Conservation (phyloP, 2,113 vertebrate genomes). For the Crypturellus undulatus region DNA sequence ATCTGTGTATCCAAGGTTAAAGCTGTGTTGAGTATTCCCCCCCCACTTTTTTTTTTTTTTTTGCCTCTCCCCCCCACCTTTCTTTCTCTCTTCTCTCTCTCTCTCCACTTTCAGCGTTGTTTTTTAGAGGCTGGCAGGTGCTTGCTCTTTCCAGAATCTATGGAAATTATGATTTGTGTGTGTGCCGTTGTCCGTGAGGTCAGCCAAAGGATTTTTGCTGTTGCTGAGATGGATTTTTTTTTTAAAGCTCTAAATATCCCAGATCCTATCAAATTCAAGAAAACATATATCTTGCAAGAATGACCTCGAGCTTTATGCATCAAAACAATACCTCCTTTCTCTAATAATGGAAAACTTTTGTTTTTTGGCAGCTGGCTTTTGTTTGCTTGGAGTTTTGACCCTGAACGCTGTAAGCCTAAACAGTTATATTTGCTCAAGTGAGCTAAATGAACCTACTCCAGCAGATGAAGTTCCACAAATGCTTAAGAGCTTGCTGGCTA, state of each 20-base stretch:
- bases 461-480: not conserved
- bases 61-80: not conserved
- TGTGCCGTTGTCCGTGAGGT: not conserved
- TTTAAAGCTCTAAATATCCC: constrained; percentile 1
- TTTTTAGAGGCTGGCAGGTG: not conserved
- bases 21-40: not conserved
- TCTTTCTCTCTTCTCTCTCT: fast-evolving
- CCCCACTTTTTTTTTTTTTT: not conserved
- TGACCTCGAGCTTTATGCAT: constrained; percentile 17
- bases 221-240: not conserved
- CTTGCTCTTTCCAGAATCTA: constrained; percentile 10
- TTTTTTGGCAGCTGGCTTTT: constrained; percentile 11
- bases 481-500: constrained; percentile 11
- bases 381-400: constrained; percentile 29
- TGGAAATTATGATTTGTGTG: constrained; percentile 33
- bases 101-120: not conserved
- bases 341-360: not conserved
- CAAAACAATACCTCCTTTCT: not conserved
- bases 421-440: not conserved
- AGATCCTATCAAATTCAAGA: constrained; percentile 4
- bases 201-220: constrained; percentile 59
- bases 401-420: not conserved
- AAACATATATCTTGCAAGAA: not conserved
- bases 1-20: not conserved
- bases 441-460: not conserved